A percentile compares a stretch with the other conserved stretches of the same genome.
These are phyloP conservation scores for Phyllopteryx taeniolatus DNA, from an alignment of 2,113 vertebrate species.

Conservation along the genomic window DNA sequence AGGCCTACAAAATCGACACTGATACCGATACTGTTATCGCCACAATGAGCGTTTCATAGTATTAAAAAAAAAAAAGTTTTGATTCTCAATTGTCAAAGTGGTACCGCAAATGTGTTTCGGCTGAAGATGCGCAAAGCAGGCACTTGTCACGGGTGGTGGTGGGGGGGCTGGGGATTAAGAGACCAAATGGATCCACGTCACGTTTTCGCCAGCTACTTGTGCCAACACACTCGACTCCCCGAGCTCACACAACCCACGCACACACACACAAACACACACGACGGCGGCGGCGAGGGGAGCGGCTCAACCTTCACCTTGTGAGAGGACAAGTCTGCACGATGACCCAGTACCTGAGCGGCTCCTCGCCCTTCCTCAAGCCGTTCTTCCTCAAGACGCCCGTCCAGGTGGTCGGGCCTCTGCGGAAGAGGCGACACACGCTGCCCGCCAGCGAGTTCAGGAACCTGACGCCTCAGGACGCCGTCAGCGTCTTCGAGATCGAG, in stretches of 20 bases:
- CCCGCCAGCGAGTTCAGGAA: constrained; percentile 80
- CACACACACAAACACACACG: not conserved
- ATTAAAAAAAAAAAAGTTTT: too few relatives aligned
- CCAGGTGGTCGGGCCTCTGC: constrained; percentile 41
- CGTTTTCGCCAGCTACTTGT: not conserved
- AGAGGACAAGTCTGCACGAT: constrained; percentile 38
- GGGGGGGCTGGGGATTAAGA: not conserved
- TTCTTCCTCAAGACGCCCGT: constrained; percentile 66
- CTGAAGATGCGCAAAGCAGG: not conserved
- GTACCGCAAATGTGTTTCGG: not conserved
- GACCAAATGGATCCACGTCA: not conserved
- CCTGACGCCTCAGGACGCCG: constrained; percentile 75
- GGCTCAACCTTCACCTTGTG: not conserved
- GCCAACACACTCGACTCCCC: not conserved
- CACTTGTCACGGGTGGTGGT: not conserved
- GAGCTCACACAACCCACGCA: not conserved
- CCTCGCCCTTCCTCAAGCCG: constrained; percentile 68
- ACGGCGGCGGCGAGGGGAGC: not conserved
- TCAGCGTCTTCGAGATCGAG: constrained; percentile 81
- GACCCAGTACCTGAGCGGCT: constrained; percentile 61
- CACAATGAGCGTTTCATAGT: too few relatives aligned
- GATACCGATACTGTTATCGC: too few relatives aligned
- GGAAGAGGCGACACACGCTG: constrained; percentile 73
- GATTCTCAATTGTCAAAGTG: not conserved
- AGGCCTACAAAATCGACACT: too few relatives aligned